Evolutionary conservation across 1,140 invertebrate species (phyloP).

Genomic region (Drosophila quadrilineata): DNA sequence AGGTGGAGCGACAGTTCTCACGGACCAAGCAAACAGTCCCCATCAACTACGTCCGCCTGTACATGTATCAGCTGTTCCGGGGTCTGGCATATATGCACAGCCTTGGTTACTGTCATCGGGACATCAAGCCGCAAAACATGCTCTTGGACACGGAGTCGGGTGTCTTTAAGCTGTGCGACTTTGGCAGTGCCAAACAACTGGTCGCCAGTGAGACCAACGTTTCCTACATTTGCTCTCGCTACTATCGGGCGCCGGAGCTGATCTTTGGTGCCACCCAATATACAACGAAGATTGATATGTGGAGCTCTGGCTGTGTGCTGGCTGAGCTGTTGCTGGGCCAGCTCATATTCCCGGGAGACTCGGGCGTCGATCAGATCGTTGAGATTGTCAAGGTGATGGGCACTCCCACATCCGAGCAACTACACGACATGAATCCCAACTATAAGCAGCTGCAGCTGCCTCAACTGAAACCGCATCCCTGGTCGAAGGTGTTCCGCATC

Average conservation of each 20-base stretch:
- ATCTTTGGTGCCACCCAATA: slow-evolving; percentile 99
- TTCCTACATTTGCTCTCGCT: slow-evolving; percentile 99
- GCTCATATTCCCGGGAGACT: slow-evolving; percentile 99
- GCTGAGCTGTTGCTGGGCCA: slow-evolving; percentile 98
- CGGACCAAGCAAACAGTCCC: slow-evolving; percentile 99
- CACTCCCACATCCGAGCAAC: slow-evolving; percentile 98
- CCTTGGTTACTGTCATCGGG: slow-evolving; percentile 98
- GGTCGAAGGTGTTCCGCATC: slow-evolving; percentile 92
- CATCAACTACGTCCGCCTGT: slow-evolving; percentile 98
- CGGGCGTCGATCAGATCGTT: slow-evolving; percentile 99
- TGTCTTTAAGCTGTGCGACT: slow-evolving; percentile 99
- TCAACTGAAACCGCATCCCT: slow-evolving; percentile 99
- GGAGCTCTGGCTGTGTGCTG: slow-evolving; percentile 99
- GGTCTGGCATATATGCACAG: slow-evolving; percentile 99
- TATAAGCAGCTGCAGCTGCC: slow-evolving; percentile 99
- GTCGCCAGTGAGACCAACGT: slow-evolving; percentile 98
- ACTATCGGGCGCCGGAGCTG: slow-evolving; percentile 98
- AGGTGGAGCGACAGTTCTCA: slow-evolving; percentile 98
- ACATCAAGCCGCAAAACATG: slow-evolving; percentile 99
- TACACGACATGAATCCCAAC: slow-evolving; percentile 99
- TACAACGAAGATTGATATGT: slow-evolving; percentile 99
- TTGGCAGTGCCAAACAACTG: slow-evolving; percentile 99
- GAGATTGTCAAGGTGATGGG: slow-evolving; percentile 99
- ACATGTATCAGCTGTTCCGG: slow-evolving; percentile 99
- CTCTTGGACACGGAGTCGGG: slow-evolving; percentile 97